phyloP scores from a whole-genome alignment of 92 coral and sea anemone genomes.

The Pocillopora grandis region DNA sequence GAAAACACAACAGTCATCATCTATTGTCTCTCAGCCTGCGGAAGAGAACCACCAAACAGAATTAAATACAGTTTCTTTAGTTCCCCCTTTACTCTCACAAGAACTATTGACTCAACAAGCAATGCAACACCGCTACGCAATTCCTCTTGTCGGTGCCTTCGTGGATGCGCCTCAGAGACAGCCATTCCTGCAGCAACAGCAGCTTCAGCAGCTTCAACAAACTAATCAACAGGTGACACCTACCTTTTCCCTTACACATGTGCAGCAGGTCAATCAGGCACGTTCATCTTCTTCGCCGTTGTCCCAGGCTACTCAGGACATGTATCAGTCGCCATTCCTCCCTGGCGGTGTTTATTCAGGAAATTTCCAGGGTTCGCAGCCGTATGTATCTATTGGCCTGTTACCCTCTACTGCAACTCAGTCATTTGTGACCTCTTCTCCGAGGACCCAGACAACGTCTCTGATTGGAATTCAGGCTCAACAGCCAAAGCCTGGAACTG shows the following conservation, averaged over 20 bases:
- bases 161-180: conserved; percentile 78
- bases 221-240: conserved; percentile 51
- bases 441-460: conserved; percentile 80
- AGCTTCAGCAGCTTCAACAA: conserved; percentile 75
- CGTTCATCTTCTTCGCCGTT: conserved; percentile 88
- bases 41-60: conserved; percentile 71
- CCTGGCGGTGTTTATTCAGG: conserved; percentile 76
- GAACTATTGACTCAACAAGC: conserved; percentile 74
- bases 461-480: conserved; percentile 75
- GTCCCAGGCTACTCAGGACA: conserved; percentile 79
- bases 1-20: conserved; percentile 72
- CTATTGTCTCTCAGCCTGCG: conserved; percentile 51
- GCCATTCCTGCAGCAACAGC: conserved; percentile 73
- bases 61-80: conserved; percentile 59
- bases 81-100: conserved; percentile 65
- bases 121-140: conserved; percentile 61
- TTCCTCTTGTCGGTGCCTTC: conserved; percentile 61
- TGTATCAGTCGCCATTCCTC: conserved; percentile 72
- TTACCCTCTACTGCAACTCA: conserved; percentile 82
- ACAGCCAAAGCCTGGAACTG: conserved; percentile 67
- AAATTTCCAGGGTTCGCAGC: conserved; percentile 79
- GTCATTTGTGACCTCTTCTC: conserved; percentile 66
- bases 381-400: conserved; percentile 78
- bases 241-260: conserved; percentile 38
- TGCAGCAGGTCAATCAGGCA: conserved; percentile 66